Base-by-base conservation (phyloP, 2,888 invertebrate species). In the Alloscopus bannaensis region DNA sequence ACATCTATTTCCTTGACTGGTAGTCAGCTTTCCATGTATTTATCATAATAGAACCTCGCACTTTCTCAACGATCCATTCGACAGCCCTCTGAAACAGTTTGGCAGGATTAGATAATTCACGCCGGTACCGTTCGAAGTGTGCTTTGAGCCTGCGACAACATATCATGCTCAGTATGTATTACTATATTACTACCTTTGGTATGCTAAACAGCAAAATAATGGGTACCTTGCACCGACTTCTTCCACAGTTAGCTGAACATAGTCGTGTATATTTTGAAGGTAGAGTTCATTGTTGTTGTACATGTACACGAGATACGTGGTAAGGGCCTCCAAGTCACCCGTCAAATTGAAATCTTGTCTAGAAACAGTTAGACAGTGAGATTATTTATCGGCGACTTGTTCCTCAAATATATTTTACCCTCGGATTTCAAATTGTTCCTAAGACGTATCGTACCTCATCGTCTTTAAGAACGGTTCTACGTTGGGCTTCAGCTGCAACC, bases 231-330 rank as follows among this genome's bases (percentile, higher is more conserved):
- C 80, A 0, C 95, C 93, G 87, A 95, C 90, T 87, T 95, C 94
- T 85, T 95, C 94, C 52, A 94, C 88, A 1, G 94, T 90, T 65
- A 92, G 92, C 45, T 93, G 89, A 0, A 92, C 91, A 75, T 93
- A 91, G 75, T 91, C 92, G 0, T 93, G 92, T 0, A 94, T 91
- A 86, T 95, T 93, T 87, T 93, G 93, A 2, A 95, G 92, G 86
- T 95, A 95, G 87, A 95, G 95, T 82, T 95, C 95, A 86, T 95
- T 95, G 0, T 92, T 91, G 66, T 93, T 90, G 86, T 95, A 95
- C 0, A 95, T 95, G 60, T 92, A 90, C 87, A 95, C 94, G 0
- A 95, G 88, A 87, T 93, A 94, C 0, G 88, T 83, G 84, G 93
- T 91, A 60, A 95, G 90, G 16, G 92, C 91, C 65, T 92, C 91